These are phyloP conservation scores for Cryptoprocta ferox DNA, from an alignment of 2,797 vertebrate genomes.

Conservation along the genomic window DNA sequence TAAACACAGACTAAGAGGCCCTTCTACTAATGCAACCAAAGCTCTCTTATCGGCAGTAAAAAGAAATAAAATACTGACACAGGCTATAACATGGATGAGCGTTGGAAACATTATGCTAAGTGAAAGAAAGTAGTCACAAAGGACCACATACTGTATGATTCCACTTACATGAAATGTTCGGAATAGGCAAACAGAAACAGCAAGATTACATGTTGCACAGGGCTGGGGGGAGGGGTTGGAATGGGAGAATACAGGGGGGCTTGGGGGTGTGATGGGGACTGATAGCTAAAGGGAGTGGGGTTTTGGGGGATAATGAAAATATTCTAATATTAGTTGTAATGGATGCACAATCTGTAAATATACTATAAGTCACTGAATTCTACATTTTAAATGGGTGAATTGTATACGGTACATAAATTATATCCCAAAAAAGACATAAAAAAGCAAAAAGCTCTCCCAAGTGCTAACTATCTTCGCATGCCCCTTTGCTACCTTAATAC, in stretches of 20 bases:
- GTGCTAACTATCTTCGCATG: background rate
- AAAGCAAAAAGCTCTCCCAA: background rate
- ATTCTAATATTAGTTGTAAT: background rate
- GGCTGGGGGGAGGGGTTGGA: background rate
- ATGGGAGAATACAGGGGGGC: no score
- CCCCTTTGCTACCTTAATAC: background rate
- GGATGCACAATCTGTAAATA: background rate
- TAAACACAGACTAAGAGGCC: background rate
- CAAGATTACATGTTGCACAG: background rate
- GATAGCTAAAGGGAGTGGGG: background rate
- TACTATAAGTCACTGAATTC: background rate
- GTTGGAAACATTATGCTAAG: background rate
- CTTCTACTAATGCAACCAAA: background rate
- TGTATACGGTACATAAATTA: background rate
- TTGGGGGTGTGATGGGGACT: no score
- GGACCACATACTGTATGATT: background rate
- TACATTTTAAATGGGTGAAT: background rate
- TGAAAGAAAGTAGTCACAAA: background rate
- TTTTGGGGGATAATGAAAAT: background rate
- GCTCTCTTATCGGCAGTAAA: background rate
- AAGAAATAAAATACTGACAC: background rate
- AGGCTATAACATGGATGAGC: background rate
- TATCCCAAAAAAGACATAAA: background rate
- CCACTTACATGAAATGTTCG: background rate
- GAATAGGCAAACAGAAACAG: background rate